Evolutionary conservation across 1,140 invertebrate genomes (phyloP).

Genomic region (Drosophila repletoides): DNA sequence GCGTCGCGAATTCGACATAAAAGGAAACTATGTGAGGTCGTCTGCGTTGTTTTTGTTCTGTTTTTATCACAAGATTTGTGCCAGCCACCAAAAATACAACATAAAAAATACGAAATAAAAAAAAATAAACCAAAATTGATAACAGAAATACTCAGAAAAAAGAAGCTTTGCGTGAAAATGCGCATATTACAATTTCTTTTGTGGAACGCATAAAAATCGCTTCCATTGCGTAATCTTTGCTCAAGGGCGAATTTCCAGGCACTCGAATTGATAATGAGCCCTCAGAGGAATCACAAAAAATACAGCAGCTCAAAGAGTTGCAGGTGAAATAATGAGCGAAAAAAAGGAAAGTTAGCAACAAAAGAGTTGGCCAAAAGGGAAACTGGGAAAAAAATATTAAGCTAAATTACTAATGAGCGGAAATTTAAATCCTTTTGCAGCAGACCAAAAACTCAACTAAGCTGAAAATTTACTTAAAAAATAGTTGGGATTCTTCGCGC

Average conservation of each 20-base stretch:
- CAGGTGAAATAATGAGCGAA: conserved; percentile 25
- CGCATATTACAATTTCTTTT: conserved; percentile 20
- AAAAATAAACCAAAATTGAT: conserved; percentile 7
- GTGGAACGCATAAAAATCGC: conserved; percentile 48
- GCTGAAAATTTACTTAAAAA: too few species aligned
- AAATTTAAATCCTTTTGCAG: not conserved
- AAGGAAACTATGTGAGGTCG: conserved; percentile 75
- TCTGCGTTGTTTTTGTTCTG: conserved; percentile 65
- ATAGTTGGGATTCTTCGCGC: too few species aligned
- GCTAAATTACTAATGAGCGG: not conserved
- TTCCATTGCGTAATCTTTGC: conserved; percentile 61
- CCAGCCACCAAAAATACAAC: conserved; percentile 49
- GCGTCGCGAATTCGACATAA: conserved; percentile 60
- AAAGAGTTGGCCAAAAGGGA: not conserved
- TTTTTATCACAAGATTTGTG: conserved; percentile 48
- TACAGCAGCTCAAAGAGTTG: not conserved
- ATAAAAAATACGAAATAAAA: conserved; percentile 3
- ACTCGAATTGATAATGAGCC: conserved; percentile 65
- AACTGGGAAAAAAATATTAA: not conserved
- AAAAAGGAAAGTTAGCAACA: too few species aligned
- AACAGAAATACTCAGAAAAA: not conserved
- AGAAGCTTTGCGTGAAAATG: conserved; percentile 14
- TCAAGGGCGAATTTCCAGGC: conserved; percentile 35
- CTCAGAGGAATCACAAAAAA: conserved; percentile 7
- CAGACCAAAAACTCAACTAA: too few species aligned